Evolutionary conservation across 2,888 invertebrate species (phyloP).

Genomic region (Leucophenga montana): DNA sequence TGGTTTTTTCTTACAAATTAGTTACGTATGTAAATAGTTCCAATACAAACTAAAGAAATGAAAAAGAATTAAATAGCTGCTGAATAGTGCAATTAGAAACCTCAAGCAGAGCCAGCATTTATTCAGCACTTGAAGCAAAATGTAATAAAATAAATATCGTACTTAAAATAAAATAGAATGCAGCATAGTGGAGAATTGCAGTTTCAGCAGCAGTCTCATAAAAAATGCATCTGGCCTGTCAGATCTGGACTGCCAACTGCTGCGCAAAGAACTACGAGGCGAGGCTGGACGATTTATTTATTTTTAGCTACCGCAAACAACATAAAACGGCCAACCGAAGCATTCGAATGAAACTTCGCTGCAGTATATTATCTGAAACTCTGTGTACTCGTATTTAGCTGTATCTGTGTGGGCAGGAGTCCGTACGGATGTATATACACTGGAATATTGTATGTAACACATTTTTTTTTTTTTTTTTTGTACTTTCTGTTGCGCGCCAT

Average conservation of each 20-base stretch:
- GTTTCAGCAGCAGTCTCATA: slow-evolving; percentile 3
- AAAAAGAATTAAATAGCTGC: too few species aligned
- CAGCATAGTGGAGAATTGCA: neutral
- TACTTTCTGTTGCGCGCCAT: slow-evolving; percentile 30
- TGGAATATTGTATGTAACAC: neutral
- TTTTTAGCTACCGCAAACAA: slow-evolving; percentile 48
- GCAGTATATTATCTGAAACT: slow-evolving; percentile 12
- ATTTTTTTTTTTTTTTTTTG: slow-evolving; percentile 1
- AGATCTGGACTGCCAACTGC: neutral
- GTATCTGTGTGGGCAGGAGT: slow-evolving; percentile 8
- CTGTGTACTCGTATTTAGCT: too few species aligned
- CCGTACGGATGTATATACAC: slow-evolving; percentile 19
- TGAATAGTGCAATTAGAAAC: too few species aligned
- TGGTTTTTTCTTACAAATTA: too few species aligned
- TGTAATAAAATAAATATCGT: slow-evolving; percentile 4
- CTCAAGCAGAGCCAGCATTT: neutral
- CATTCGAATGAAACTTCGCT: neutral
- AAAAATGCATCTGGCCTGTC: slow-evolving; percentile 22
- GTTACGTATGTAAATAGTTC: too few species aligned
- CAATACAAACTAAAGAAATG: too few species aligned
- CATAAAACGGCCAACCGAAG: neutral
- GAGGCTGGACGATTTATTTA: slow-evolving; percentile 42
- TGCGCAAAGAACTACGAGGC: neutral
- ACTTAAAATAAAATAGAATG: neutral
- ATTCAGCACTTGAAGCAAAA: slow-evolving; percentile 2